Base-by-base conservation (phyloP, 2,888 invertebrate species). In the Philaethria dido region DNA sequence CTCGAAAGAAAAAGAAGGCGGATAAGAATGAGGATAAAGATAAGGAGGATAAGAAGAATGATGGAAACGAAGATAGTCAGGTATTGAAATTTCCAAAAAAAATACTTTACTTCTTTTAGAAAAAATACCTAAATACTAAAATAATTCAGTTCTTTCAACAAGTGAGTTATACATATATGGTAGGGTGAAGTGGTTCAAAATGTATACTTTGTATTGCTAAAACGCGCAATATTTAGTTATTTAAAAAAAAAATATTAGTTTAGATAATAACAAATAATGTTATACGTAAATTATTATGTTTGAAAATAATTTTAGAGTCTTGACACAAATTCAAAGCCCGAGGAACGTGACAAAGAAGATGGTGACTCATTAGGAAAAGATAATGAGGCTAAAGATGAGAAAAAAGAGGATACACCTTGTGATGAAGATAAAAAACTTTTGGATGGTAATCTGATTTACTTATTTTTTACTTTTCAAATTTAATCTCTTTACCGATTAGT, bases 371-470 rank as follows among this genome's bases (percentile, higher is more conserved):
- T 82, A 48, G 76, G 77, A 29, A 93, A 93, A 70, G 93, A 93
- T 0, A 88, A 87, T 14, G 90, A 93, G 20, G 94, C 94, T 74
- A 81, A 81, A 77, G 89, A 86, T 14, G 89, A 83, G 45, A 90
- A 86, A 64, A 92, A 91, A 62, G 93, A 93, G 29, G 93, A 93
- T 36, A 80, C 85, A 14, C 85, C 86, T 20, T 87, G 80, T 39
- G 94, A 94, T 67, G 93, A 94, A 75, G 94, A 96, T 74, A 96
- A 95, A 80, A 94, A 94, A 72, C 88, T 97, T n/a, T 93, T 97
- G 75, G 97, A 97, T 82, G 95, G 95, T 95, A 39, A 25, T 14
- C 9, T 1, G n/a, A n/a, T n/a, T 18, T 36, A 8, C 13, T 3
- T n/a, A 14, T 57, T 39, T 1, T 2, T n/a, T n/a, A n/a, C n/a